A percentile compares a stretch with the other conserved stretches of the same genome.
Evolutionary conservation across 2,797 vertebrate genomes (phyloP).

Genomic region (Mormyrops attenuatus): DNA sequence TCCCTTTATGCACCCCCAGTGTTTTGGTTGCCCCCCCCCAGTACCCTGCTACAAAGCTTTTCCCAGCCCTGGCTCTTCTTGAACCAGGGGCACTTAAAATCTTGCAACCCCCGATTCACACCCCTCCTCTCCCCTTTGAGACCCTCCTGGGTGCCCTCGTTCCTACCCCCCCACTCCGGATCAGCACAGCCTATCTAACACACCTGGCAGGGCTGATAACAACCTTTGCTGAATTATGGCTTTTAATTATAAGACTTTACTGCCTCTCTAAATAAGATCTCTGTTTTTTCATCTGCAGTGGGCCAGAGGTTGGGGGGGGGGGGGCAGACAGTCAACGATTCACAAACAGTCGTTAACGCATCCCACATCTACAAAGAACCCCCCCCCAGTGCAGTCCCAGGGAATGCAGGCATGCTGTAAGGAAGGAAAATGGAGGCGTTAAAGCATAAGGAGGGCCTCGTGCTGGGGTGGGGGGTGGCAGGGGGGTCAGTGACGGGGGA

Average conservation of each 20-base stretch:
- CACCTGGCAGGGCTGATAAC: constrained; percentile 55
- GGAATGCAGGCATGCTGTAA: background rate
- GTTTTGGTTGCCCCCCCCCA: background rate
- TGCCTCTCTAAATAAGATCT: constrained; percentile 57
- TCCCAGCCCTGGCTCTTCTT: background rate
- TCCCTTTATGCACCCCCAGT: background rate
- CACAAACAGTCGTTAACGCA: background rate
- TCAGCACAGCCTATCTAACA: constrained; percentile 48
- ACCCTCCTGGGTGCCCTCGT: background rate
- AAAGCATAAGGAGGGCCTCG: background rate
- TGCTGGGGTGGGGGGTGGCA: background rate
- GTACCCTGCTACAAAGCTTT: background rate
- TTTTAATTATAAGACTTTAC: constrained; percentile 60
- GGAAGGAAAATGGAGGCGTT: background rate
- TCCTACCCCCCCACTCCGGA: background rate
- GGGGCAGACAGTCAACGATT: constrained; percentile 40
- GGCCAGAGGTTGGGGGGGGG: constrained; percentile 28
- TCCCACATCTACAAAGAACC: constrained; percentile 29
- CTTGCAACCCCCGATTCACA: constrained; percentile 30
- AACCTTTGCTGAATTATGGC: constrained; percentile 59
- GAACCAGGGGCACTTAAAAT: constrained; percentile 20
- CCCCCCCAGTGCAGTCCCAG: background rate
- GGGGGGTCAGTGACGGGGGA: constrained; percentile 38
- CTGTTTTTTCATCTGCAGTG: constrained; percentile 45
- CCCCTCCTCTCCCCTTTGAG: constrained; percentile 32